These are phyloP conservation scores for Ptychadena robeensis DNA, from an alignment of 2,797 vertebrate genomes.

Conservation along the genomic window DNA sequence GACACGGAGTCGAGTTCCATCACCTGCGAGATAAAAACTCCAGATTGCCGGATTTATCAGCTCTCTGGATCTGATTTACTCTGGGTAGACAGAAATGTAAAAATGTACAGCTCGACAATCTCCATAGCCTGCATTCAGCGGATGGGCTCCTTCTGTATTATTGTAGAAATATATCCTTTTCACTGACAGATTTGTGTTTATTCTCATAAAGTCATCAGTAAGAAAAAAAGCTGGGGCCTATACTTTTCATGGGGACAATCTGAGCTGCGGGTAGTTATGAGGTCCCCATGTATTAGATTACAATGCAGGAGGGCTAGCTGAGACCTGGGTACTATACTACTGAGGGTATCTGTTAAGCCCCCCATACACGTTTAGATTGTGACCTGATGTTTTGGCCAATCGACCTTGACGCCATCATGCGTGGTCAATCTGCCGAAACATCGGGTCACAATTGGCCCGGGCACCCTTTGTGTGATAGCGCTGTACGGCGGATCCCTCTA, in stretches of 20 bases:
- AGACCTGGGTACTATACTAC: background rate
- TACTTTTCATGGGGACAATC: conserved; percentile 20
- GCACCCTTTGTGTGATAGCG: no score
- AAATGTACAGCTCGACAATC: conserved; percentile 24
- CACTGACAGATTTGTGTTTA: conserved; percentile 58
- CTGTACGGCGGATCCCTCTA: no score
- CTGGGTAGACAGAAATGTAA: conserved; percentile 12
- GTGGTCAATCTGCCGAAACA: no score
- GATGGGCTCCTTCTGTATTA: conserved; percentile 42
- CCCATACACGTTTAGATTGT: no score
- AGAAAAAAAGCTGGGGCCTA: conserved; percentile 3
- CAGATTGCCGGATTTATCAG: conserved; percentile 2
- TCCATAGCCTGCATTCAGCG: conserved; percentile 27
- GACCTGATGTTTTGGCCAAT: no score
- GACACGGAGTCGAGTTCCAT: background rate
- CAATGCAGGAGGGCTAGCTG: background rate
- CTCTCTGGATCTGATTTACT: background rate
- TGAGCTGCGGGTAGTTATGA: background rate
- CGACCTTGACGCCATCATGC: no score
- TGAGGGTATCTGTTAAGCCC: background rate
- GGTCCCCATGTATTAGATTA: background rate
- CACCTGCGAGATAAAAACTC: background rate
- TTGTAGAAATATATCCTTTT: conserved; percentile 54
- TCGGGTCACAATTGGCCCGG: no score
- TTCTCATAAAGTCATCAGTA: conserved; percentile 22